These are phyloP conservation scores for Micromussa lordhowensis DNA, from an alignment of 92 coral and sea anemone genomes.

Conservation along the genomic window DNA sequence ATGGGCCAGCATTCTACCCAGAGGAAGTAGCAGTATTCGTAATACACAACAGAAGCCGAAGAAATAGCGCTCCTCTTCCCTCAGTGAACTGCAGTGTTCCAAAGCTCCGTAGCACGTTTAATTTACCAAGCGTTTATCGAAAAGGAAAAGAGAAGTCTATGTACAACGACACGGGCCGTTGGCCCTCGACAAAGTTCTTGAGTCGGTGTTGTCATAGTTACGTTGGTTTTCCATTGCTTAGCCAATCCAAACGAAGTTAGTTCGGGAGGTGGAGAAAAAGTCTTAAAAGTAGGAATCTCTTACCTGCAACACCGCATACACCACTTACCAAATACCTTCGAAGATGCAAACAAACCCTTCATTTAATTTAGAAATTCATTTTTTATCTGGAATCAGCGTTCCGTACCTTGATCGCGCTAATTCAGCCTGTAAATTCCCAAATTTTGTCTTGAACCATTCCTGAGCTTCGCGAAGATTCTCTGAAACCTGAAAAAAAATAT, in stretches of 20 bases:
- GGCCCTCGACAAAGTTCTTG: no score
- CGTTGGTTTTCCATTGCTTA: not conserved
- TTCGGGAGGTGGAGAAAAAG: not conserved
- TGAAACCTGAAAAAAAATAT: conserved; percentile 60
- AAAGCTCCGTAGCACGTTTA: no score
- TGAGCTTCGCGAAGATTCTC: conserved; percentile 95
- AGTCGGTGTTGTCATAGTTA: not conserved
- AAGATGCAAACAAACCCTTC: no score
- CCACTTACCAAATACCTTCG: no score
- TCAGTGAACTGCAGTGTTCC: no score
- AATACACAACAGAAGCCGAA: no score
- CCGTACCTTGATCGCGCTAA: conserved; percentile 87
- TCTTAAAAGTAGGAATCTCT: no score
- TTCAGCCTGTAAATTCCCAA: conserved; percentile 87
- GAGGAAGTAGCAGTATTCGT: no score
- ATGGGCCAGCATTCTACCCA: not conserved
- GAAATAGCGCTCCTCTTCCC: no score
- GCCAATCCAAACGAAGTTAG: not conserved
- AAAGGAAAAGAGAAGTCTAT: not conserved
- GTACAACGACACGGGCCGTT: not conserved
- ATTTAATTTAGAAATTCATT: not conserved
- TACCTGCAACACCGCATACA: no score
- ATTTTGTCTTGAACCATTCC: conserved; percentile 92
- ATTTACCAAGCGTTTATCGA: no score
- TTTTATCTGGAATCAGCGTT: no score